Conservation (phyloP, 2,113 vertebrate species). For the Eira barbara region DNA sequence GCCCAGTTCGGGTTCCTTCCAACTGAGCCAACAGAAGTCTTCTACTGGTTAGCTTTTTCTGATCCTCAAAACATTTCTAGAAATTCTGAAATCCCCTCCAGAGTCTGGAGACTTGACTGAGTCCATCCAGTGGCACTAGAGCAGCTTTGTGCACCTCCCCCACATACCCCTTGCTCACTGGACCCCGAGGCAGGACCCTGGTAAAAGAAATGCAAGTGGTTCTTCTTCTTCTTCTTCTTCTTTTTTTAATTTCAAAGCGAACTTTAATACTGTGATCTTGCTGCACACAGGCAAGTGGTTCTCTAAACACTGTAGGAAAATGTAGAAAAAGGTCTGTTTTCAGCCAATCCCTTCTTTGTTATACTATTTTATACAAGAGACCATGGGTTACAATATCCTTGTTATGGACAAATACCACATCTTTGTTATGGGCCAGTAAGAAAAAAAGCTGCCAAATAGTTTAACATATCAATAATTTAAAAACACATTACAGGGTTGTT, state of each 20-base stretch:
- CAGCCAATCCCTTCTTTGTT: neutral
- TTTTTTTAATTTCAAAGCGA: no score
- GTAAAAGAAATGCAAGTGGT: neutral
- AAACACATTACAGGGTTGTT: neutral
- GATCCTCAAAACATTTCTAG: neutral
- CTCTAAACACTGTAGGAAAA: neutral
- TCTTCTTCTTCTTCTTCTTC: neutral
- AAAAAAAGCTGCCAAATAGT: neutral
- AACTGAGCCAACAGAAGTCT: neutral
- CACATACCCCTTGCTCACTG: neutral
- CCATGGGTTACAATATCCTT: neutral
- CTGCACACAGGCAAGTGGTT: neutral
- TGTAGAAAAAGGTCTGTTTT: neutral
- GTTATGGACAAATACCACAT: neutral
- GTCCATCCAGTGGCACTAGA: neutral
- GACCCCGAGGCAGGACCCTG: fast-evolving
- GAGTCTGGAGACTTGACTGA: neutral
- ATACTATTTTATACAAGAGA: neutral
- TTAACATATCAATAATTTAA: neutral
- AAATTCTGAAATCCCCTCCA: neutral
- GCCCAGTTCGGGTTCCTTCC: neutral
- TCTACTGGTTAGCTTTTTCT: neutral
- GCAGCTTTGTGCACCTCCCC: fast-evolving
- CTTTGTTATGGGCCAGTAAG: neutral
- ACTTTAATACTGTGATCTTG: no score